These are phyloP conservation scores for Romanogobio albipinnatus DNA, from an alignment of 2,113 vertebrate species.

Conservation along the genomic window DNA sequence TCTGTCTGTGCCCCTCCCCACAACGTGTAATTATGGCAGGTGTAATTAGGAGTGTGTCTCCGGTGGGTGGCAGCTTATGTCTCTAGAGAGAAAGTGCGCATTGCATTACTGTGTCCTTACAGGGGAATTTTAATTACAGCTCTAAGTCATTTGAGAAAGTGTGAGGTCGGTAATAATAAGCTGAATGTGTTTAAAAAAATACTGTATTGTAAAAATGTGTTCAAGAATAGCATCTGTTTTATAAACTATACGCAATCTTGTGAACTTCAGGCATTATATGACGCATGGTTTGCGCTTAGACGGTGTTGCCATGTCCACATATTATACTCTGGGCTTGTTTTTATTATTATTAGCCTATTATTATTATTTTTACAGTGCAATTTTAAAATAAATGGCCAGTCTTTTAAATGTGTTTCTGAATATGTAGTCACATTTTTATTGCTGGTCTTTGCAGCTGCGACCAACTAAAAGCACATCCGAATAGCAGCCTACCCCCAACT, in stretches of 20 bases:
- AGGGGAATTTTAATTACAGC: conserved; percentile 51
- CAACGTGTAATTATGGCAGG: conserved; percentile 51
- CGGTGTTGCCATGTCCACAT: neutral
- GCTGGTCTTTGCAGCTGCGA: neutral
- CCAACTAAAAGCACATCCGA: neutral
- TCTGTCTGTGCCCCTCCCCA: conserved; percentile 18
- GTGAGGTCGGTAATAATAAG: neutral
- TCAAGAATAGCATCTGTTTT: neutral
- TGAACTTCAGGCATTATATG: neutral
- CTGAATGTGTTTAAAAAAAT: neutral
- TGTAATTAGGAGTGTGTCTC: conserved; percentile 56
- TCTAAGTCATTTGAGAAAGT: conserved; percentile 10
- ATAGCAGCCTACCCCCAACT: neutral
- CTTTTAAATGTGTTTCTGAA: neutral
- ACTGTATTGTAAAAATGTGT: neutral
- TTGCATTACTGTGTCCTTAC: conserved; percentile 24
- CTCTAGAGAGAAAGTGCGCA: conserved; percentile 46
- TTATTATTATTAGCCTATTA: neutral
- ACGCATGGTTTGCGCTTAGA: neutral
- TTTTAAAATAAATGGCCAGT: neutral
- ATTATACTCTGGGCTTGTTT: neutral
- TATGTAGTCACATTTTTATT: too few relatives aligned
- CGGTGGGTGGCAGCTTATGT: conserved; percentile 40
- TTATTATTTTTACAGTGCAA: too few relatives aligned
- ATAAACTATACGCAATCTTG: neutral